phyloP scores from a whole-genome alignment of 2,113 vertebrate genomes.

The Mustelus asterias region DNA sequence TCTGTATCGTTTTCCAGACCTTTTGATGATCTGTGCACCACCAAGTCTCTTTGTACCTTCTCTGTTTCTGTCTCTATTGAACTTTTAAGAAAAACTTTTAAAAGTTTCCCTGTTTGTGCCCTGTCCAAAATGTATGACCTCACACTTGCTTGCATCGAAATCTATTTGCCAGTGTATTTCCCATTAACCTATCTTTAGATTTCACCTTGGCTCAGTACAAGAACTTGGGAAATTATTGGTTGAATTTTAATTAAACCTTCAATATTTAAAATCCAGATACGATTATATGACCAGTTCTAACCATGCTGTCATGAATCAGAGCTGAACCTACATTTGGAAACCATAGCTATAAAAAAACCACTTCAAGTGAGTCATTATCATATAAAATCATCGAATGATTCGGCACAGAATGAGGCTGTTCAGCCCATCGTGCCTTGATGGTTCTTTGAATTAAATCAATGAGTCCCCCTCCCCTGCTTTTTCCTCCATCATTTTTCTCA shows the following conservation, averaged over 20 bases:
- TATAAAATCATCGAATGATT: not conserved
- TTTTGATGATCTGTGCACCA: too few relatives aligned
- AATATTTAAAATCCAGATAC: not conserved
- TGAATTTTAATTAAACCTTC: not conserved
- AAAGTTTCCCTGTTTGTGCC: too few relatives aligned
- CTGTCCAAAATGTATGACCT: too few relatives aligned
- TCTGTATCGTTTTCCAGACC: too few relatives aligned
- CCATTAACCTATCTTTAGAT: too few relatives aligned
- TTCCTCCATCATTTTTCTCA: not conserved
- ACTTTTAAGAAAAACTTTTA: too few relatives aligned
- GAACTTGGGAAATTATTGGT: not conserved
- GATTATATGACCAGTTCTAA: not conserved
- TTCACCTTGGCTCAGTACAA: not conserved
- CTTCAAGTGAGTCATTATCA: not conserved
- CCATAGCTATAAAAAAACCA: not conserved
- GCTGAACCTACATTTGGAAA: not conserved
- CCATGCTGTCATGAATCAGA: not conserved
- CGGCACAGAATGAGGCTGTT: not conserved
- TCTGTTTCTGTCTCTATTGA: too few relatives aligned
- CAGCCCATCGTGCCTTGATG: not conserved
- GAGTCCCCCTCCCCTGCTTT: not conserved
- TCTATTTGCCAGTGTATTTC: too few relatives aligned
- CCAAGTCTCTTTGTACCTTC: too few relatives aligned
- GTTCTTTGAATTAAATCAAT: not conserved
- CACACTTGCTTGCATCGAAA: too few relatives aligned